phyloP scores from a whole-genome alignment of 1,140 invertebrate species.

The Musca vetustissima region DNA sequence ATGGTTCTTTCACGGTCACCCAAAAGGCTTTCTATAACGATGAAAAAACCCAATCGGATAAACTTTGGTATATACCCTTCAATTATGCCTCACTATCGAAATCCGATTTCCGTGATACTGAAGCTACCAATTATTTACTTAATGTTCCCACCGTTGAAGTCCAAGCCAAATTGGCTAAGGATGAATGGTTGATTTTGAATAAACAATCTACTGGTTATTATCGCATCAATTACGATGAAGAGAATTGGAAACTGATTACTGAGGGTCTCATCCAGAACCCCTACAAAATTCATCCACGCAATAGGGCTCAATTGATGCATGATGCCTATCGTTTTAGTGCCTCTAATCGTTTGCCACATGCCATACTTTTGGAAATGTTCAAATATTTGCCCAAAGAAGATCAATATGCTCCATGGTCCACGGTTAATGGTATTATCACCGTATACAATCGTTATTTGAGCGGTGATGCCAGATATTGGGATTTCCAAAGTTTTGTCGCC shows the following conservation, averaged over 20 bases:
- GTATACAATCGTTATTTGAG: constrained; percentile 49
- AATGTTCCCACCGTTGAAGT: background rate
- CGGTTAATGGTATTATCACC: constrained; percentile 53
- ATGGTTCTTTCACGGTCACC: constrained; percentile 45
- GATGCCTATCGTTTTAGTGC: constrained; percentile 71
- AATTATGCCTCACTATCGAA: constrained; percentile 56
- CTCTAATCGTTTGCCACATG: constrained; percentile 58
- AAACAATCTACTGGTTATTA: constrained; percentile 66
- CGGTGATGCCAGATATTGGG: constrained; percentile 32
- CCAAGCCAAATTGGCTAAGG: constrained; percentile 8
- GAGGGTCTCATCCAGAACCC: constrained; percentile 54
- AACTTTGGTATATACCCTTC: constrained; percentile 59
- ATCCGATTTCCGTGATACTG: constrained; percentile 57
- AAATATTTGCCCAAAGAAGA: constrained; percentile 61
- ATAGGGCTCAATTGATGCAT: constrained; percentile 76
- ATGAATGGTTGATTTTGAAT: constrained; percentile 64
- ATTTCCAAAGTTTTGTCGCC: constrained; percentile 39
- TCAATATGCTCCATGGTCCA: constrained; percentile 65
- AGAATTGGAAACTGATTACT: constrained; percentile 61
- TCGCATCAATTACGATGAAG: constrained; percentile 63
- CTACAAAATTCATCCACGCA: constrained; percentile 65
- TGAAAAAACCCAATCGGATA: background rate
- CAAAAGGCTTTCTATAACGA: constrained; percentile 56
- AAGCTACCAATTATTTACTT: constrained; percentile 40
- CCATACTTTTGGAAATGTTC: constrained; percentile 56